Evolutionary conservation across 2,113 vertebrate genomes (phyloP), one percentile per base, ranked within the genome.

Genomic region (Sorex araneus): DNA sequence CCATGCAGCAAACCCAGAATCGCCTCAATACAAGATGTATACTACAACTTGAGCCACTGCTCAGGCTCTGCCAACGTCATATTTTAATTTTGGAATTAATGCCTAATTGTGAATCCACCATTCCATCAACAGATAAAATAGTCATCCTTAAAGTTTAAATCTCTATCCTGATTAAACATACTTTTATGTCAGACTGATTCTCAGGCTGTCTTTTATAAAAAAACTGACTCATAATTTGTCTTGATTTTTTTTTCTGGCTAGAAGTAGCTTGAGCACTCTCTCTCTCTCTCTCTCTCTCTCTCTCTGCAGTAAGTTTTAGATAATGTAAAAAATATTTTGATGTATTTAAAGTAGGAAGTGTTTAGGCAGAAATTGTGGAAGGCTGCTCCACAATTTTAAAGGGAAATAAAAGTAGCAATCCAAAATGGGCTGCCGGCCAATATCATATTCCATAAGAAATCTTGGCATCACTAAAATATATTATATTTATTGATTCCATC

Each of bases 371-470:
- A 69, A 90, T 43, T 73, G 16, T 86, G 57, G 54, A 70, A 64
- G 40, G 91, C 71, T 93, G 60, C 69, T 95, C 93, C 54, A 81
- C 84, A 69, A 30, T 66, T 96, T 97, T 86, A 89, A 92, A 93
- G 85, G 64, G n/a, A 95, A 89, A 82, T 47, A 19, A n/a, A 89
- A 93, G 54, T 71, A 92, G 87, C 76, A 89, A 90, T 95, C 73
- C 73, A 96, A 88, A 80, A 80, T 60, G 73, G 75, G 64, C 34
- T 90, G 79, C 84, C 73, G 94, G 79, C 82, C 94, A 94, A 93
- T 83, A 85, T 95, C 76, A 86, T 93, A 91, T 92, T 96, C 93
- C 96, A 93, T 84, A 95, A 84, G 88, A 95, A 96, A 89, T 89
- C 69, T 90, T 96, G 95, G 92, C 94, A 66, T 92, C 25, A 64